phyloP scores from a whole-genome alignment of 1,140 invertebrate species.

The Solenopsis invicta region DNA sequence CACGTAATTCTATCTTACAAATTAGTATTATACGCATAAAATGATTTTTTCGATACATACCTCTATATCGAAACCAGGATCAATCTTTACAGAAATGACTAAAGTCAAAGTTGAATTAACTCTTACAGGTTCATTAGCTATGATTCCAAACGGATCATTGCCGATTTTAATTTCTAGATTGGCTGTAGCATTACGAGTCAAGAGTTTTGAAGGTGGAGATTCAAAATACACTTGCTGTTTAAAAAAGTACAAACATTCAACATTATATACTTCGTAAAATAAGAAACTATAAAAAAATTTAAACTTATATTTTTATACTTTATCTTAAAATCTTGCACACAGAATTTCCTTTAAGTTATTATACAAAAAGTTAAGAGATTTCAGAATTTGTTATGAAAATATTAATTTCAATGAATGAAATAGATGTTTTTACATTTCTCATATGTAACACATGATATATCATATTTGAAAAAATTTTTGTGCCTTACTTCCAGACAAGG shows the following conservation, averaged over 20 bases:
- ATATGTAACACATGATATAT: neutral
- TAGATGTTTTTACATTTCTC: neutral
- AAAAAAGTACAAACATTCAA: no score
- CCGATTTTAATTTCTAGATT: neutral
- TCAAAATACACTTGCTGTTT: no score
- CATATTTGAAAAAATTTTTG: neutral
- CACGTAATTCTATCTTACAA: no score
- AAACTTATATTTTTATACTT: neutral
- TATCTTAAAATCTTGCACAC: neutral
- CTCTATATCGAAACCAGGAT: neutral
- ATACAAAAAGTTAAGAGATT: no score
- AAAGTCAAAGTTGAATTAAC: neutral
- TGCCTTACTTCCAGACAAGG: slow-evolving; percentile 90
- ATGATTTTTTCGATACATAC: neutral
- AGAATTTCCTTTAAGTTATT: neutral
- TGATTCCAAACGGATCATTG: neutral
- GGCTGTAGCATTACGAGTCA: neutral
- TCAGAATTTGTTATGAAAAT: neutral
- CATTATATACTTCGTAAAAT: neutral
- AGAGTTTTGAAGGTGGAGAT: neutral
- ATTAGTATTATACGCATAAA: neutral
- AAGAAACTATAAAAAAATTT: neutral
- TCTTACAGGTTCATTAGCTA: neutral
- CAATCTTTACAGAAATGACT: neutral
- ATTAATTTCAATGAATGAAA: neutral